Conservation (phyloP, 2,113 vertebrate species). For the Pterocles gutturalis region DNA sequence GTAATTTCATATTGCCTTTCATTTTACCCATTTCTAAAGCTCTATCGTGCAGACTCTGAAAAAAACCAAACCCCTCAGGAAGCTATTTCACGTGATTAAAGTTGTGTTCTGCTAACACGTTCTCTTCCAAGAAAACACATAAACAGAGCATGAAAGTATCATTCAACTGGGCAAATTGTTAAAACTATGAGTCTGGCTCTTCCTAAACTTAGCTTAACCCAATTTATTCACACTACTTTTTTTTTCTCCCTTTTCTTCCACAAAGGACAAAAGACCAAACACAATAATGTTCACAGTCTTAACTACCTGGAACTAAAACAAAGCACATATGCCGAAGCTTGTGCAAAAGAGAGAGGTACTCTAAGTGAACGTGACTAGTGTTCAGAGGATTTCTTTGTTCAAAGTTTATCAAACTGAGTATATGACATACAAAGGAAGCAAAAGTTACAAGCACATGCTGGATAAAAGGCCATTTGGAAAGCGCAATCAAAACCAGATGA, state of each 20-base stretch:
- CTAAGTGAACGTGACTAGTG: background rate
- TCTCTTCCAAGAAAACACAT: background rate
- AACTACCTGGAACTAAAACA: background rate
- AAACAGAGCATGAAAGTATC: background rate
- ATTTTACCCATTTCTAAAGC: background rate
- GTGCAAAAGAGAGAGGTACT: background rate
- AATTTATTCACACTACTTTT: background rate
- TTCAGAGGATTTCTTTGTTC: background rate
- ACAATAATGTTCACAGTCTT: background rate
- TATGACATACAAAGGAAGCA: background rate
- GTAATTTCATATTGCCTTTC: background rate
- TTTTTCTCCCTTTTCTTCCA: background rate
- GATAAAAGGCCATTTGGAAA: constrained; percentile 23
- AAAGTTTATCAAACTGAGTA: background rate
- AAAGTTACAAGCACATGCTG: background rate
- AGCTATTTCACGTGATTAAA: background rate
- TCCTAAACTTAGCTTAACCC: background rate
- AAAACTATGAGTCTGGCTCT: background rate
- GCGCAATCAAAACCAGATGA: background rate
- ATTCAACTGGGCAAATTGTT: background rate
- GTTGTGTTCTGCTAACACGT: background rate
- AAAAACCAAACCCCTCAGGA: background rate
- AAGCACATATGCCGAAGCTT: background rate
- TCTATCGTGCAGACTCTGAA: background rate
- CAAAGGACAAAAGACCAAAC: constrained; percentile 3